Evolutionary conservation across 2,113 vertebrate genomes (phyloP).

Genomic region (Takifugu bimaculatus): DNA sequence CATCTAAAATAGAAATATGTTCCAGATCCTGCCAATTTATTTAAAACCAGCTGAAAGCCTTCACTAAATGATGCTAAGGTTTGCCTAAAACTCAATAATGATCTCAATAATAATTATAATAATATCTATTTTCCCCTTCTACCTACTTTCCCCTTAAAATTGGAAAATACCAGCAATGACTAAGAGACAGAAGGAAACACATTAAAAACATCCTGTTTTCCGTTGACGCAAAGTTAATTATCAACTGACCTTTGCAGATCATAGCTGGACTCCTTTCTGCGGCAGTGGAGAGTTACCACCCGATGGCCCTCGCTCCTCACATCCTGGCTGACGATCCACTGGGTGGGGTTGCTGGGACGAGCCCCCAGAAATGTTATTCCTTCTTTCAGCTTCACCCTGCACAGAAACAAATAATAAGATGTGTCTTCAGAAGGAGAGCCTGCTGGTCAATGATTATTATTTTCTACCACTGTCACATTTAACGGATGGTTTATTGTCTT

Average conservation of each 20-base stretch:
- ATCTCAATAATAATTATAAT: too few relatives aligned
- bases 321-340: slow-evolving; percentile 86
- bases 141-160: too few relatives aligned
- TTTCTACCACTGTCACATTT: slow-evolving; percentile 15
- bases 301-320: slow-evolving; percentile 74
- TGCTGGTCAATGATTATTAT: slow-evolving; percentile 33
- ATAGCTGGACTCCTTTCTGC: slow-evolving; percentile 74
- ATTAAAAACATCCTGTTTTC: not conserved
- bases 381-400: slow-evolving; percentile 89
- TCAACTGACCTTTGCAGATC: slow-evolving; percentile 75
- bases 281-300: slow-evolving; percentile 84
- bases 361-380: slow-evolving; percentile 82
- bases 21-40: too few relatives aligned
- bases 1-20: too few relatives aligned
- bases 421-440: not conserved
- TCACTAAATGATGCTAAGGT: too few relatives aligned
- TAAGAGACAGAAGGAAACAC: too few relatives aligned
- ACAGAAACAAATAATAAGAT: slow-evolving; percentile 11
- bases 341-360: slow-evolving; percentile 81
- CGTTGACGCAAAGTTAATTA: not conserved
- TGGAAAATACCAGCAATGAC: too few relatives aligned
- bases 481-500: slow-evolving; percentile 35
- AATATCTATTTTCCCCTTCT: too few relatives aligned
- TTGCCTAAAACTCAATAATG: too few relatives aligned
- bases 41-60: too few relatives aligned